A percentile compares a stretch with the other conserved stretches of the same genome.
These are phyloP conservation scores for Liasis olivaceus DNA, from an alignment of 2,797 vertebrate species.

Conservation along the genomic window DNA sequence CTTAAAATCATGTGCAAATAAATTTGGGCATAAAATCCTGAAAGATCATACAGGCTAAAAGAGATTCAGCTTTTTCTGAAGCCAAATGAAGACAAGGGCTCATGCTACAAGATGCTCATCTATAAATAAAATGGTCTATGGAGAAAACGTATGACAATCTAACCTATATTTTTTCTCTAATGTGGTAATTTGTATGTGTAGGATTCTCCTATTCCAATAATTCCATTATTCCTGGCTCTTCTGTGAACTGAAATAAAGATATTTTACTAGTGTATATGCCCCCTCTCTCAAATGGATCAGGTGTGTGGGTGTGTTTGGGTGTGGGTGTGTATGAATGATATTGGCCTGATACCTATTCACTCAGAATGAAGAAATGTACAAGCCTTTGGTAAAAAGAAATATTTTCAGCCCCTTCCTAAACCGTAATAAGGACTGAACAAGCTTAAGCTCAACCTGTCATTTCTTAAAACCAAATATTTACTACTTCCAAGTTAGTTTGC, in stretches of 20 bases:
- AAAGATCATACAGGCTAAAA: background rate
- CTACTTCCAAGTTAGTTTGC: background rate
- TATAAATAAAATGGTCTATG: background rate
- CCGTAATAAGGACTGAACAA: background rate
- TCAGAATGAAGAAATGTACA: too few species aligned
- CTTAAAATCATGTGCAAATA: background rate
- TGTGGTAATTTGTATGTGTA: background rate
- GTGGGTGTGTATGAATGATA: too few species aligned
- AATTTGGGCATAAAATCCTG: background rate
- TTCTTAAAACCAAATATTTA: background rate
- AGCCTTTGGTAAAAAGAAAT: too few species aligned
- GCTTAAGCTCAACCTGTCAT: background rate
- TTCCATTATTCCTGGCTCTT: too few species aligned
- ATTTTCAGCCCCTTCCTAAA: background rate
- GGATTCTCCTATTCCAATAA: background rate
- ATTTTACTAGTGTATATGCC: too few species aligned
- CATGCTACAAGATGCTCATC: background rate
- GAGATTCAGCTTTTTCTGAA: background rate
- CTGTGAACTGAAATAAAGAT: too few species aligned
- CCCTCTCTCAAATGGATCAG: too few species aligned
- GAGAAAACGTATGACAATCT: too few species aligned
- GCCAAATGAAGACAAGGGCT: background rate
- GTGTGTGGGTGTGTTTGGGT: too few species aligned
- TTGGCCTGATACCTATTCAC: too few species aligned
- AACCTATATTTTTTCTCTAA: background rate